Evolutionary conservation across 1,140 invertebrate species (phyloP).

Genomic region (Popillia japonica): DNA sequence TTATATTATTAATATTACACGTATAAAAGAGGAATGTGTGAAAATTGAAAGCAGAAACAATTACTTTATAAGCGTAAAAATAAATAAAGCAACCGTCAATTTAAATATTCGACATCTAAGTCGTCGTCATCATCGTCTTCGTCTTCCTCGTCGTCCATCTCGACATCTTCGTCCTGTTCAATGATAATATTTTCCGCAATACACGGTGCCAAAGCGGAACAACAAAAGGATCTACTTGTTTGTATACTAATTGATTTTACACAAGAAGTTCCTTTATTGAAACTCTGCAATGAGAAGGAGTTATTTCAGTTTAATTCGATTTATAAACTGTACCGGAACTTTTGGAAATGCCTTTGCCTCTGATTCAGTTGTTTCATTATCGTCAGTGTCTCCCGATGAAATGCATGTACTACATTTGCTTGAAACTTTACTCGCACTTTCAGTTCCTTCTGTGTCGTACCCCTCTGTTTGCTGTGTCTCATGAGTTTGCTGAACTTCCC

Average conservation of each 20-base stretch:
- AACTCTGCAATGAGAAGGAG: not conserved
- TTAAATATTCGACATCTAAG: slow-evolving; percentile 19
- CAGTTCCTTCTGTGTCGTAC: not conserved
- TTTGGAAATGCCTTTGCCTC: not conserved
- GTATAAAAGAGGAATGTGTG: not conserved
- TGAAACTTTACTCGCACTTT: not conserved
- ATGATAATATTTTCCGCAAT: not conserved
- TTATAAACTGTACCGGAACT: not conserved
- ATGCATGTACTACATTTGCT: not conserved
- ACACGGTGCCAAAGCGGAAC: not conserved
- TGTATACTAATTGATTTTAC: slow-evolving; percentile 11
- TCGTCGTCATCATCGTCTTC: not conserved
- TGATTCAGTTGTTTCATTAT: not conserved
- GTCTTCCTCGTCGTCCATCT: no score
- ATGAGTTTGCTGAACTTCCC: not conserved
- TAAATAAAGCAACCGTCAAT: not conserved
- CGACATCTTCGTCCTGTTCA: not conserved
- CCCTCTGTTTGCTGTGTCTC: not conserved
- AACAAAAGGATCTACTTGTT: slow-evolving; percentile 2
- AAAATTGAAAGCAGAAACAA: not conserved
- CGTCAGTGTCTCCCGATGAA: not conserved
- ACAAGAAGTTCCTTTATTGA: not conserved
- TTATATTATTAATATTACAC: no score
- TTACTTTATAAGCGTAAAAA: not conserved
- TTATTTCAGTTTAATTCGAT: not conserved